Evolutionary conservation across 2,113 vertebrate species (phyloP).

Genomic region (Raphicerus campestris): DNA sequence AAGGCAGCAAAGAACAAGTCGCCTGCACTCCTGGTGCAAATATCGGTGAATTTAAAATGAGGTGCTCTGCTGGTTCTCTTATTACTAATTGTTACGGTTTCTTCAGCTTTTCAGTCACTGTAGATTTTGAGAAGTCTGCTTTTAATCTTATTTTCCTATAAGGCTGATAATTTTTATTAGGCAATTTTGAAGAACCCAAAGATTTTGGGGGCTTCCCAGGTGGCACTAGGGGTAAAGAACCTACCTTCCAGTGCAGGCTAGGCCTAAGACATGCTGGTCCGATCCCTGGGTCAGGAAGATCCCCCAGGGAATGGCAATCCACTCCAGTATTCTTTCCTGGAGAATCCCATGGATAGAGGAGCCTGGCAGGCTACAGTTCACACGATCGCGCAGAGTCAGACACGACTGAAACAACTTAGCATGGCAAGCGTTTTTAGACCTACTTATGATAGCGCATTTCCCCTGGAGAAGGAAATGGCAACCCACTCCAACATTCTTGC

Average conservation of each 20-base stretch:
- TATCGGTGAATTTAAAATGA: background rate
- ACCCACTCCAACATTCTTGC: background rate
- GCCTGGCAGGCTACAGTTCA: background rate
- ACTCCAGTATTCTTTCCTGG: background rate
- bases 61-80: background rate
- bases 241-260: background rate
- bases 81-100: background rate
- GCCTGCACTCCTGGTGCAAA: background rate
- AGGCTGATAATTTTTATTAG: background rate
- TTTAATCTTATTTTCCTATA: background rate
- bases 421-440: background rate
- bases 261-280: background rate
- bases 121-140: background rate
- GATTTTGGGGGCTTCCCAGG: background rate
- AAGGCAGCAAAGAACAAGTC: accelerated
- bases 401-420: background rate
- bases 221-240: background rate
- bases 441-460: background rate
- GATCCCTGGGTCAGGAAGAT: background rate
- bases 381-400: background rate
- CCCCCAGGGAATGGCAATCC: background rate
- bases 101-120: background rate
- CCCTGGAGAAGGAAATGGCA: background rate
- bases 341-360: background rate
- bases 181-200: background rate